Base-by-base conservation (phyloP, 2,888 invertebrate genomes). In the Aphodius sticticus region DNA sequence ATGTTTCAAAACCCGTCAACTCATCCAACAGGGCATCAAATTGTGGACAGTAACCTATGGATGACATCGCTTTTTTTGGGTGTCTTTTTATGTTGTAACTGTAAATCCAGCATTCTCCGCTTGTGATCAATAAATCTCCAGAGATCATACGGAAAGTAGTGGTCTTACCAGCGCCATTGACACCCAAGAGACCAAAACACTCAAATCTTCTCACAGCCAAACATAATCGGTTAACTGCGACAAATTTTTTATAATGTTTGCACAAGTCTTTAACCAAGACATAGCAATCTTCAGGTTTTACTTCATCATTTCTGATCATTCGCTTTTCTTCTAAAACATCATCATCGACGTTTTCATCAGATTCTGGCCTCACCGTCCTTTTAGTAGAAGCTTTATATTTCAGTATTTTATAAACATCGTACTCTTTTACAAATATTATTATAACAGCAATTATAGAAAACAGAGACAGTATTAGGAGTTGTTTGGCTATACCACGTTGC, bases 121-220 rank as follows among this genome's bases (percentile, higher is more conserved):
- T 91, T 0, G 94, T 92, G 12, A 95, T 92, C 5, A 89, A 88
- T 85, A 94, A 94, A 86, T 96, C 96, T 0, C 97, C 97, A 76
- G 97, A 97, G 85, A 97, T 90, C 95, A 97, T 96, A 89, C 95
- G 95, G 87, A 98, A 98, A 0, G 97, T 97, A 0, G 94, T 94
- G 0, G 96, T 96, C 88, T 96, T 97, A 0, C 96, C 96, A 2
- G 96, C 96, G 9, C 97, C 96, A 87, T 97, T 96, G 0, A 96
- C 94, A 0, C 96, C 84, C 77, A 96, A 89, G 16, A 96, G 89
- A 0, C 96, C 96, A 86, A 96, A 96, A 85, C 95, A 96, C 88
- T 96, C 96, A 7, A 94, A 94, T 87, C 79, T 72, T 77, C 91
- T 91, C 26, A 83, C 80, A 76, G 93, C 95, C 86, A 93, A 87